A percentile compares a stretch with the other conserved stretches of the same genome.
These are phyloP conservation scores for Lithodes maja DNA, from an alignment of 2,888 invertebrate species.

Conservation along the genomic window DNA sequence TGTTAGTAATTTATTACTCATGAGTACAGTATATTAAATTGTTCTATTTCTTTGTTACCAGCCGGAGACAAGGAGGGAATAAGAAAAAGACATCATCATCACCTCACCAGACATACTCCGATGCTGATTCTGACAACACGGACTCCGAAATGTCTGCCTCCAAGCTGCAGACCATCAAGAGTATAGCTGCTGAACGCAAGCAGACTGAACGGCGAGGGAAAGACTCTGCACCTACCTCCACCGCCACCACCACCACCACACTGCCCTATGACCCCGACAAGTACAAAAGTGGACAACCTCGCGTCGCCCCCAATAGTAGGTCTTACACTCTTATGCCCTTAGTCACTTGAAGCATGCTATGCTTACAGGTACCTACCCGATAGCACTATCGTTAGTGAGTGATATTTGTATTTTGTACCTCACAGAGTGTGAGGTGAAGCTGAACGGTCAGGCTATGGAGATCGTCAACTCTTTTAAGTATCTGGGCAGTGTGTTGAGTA, in stretches of 20 bases:
- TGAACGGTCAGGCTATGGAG: too few relatives aligned
- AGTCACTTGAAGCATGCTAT: too few relatives aligned
- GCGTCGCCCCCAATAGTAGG: conserved; percentile 46
- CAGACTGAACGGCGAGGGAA: conserved; percentile 52
- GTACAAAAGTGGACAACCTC: conserved; percentile 52
- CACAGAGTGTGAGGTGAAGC: too few relatives aligned
- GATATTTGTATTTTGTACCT: too few relatives aligned
- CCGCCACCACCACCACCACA: too few relatives aligned
- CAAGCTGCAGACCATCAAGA: conserved; percentile 81
- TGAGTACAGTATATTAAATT: too few relatives aligned
- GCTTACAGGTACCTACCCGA: too few relatives aligned
- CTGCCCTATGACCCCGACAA: conserved; percentile 66
- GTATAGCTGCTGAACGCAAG: conserved; percentile 77
- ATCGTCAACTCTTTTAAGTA: too few relatives aligned
- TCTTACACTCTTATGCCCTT: not conserved
- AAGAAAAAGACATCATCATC: conserved; percentile 44
- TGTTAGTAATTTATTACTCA: too few relatives aligned
- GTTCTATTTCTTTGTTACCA: not conserved
- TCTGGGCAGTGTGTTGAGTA: too few relatives aligned
- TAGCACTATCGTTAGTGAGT: too few relatives aligned
- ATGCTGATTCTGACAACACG: conserved; percentile 77
- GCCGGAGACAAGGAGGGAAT: conserved; percentile 29
- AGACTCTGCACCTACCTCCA: conserved; percentile 17
- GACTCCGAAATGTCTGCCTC: conserved; percentile 82
- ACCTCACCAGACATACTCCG: conserved; percentile 56